phyloP scores from a whole-genome alignment of 2,113 vertebrate species.

The Calonectris borealis region DNA sequence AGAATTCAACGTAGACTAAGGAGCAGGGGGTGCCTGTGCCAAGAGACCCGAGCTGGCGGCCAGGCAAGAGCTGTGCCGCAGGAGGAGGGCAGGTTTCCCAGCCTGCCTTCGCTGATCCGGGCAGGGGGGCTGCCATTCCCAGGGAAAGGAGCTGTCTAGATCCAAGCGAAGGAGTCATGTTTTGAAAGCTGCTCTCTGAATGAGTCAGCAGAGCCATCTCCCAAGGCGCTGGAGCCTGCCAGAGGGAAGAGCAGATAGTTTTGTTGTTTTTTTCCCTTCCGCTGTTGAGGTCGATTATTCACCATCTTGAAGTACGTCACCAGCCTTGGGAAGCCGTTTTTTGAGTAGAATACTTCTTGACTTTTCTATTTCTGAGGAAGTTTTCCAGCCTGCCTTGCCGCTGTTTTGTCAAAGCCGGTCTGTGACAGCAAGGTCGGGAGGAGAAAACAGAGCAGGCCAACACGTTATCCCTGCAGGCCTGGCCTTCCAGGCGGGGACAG shows the following conservation, averaged over 20 bases:
- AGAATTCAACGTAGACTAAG: not conserved
- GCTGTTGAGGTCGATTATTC: conserved; percentile 22
- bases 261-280: not conserved
- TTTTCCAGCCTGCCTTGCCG: not conserved
- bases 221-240: conserved; percentile 6
- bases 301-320: conserved; percentile 40
- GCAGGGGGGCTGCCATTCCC: not conserved
- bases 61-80: not conserved
- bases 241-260: conserved; percentile 32
- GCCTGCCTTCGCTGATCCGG: not conserved
- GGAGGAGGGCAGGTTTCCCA: not conserved
- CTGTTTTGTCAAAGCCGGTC: not conserved
- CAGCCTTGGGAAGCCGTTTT: conserved; percentile 27
- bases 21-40: not conserved
- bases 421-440: not conserved
- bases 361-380: conserved; percentile 31
- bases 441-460: not conserved
- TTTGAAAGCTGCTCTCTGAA: conserved; percentile 36
- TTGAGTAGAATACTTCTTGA: conserved; percentile 21
- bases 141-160: not conserved
- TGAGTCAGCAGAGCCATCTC: conserved; percentile 40
- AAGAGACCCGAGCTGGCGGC: not conserved
- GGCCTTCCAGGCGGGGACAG: not conserved
- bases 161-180: not conserved
- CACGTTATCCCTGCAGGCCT: not conserved